These are phyloP conservation scores for Cephalopterus ornatus DNA, from an alignment of 2,113 vertebrate genomes.

Conservation along the genomic window DNA sequence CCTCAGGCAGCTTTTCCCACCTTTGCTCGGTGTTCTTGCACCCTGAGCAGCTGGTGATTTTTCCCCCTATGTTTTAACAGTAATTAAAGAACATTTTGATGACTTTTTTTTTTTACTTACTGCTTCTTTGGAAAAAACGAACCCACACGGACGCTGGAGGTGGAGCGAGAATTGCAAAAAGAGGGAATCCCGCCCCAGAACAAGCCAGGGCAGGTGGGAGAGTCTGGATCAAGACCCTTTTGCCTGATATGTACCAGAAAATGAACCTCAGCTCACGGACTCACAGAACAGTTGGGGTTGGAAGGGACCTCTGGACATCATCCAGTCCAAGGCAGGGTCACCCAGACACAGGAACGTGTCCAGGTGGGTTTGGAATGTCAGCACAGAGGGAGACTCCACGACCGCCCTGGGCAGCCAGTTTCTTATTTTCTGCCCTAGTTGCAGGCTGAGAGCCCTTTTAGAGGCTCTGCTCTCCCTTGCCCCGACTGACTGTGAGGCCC, in stretches of 20 bases:
- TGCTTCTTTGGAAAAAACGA: neutral
- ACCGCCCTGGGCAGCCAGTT: neutral
- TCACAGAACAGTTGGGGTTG: neutral
- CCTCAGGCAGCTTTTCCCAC: neutral
- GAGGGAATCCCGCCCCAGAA: neutral
- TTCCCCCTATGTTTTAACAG: neutral
- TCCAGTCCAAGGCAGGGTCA: neutral
- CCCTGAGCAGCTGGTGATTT: neutral
- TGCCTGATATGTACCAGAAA: neutral
- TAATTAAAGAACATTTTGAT: neutral
- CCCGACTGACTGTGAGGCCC: accelerated
- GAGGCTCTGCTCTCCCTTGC: neutral
- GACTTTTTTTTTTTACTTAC: neutral
- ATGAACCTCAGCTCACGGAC: neutral
- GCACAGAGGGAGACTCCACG: accelerated
- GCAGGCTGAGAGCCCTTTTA: neutral
- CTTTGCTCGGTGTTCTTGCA: neutral
- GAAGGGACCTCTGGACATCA: neutral
- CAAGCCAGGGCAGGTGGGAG: neutral
- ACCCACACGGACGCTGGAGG: neutral
- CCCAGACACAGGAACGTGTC: neutral
- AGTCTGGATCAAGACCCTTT: neutral
- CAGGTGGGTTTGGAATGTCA: neutral
- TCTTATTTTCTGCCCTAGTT: neutral
- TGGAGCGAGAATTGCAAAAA: neutral